Base-by-base conservation (phyloP, 2,797 vertebrate genomes). In the Rhadinocentrus ornatus region DNA sequence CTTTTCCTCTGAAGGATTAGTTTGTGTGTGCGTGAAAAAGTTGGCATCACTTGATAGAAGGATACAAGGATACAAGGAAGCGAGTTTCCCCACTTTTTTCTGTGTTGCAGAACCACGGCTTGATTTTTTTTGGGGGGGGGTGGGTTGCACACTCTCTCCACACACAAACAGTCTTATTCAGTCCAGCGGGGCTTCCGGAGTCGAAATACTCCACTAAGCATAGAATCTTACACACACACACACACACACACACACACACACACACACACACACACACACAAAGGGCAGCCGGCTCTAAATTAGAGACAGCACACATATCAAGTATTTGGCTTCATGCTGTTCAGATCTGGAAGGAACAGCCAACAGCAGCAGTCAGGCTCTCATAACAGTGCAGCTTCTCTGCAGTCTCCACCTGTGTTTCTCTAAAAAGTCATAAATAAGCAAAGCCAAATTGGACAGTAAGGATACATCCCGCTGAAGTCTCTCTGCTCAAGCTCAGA, bases 1-100 rank as follows among this genome's bases (percentile, higher is more conserved):
- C 75, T 80, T 69, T 80, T 61, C 73, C 73, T 80, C 80, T 29
- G 27, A 80, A 76, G 78, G 86, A 85, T 84, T 83, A 81, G 69
- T 26, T 26, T 57, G 64, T 70, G 52, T 62, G 37, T 4, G 55
- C 53, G 62, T 31, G 53, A 22, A 31, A 22, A 46, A n/a, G 13
- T 56, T 80, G 74, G 66, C 48, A 59, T 27, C 55, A 63, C 60
- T 50, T 71, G 63, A 75, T 50, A 18, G n/a, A n/a, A n/a, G n/a
- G n/a, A n/a, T n/a, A n/a, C n/a, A n/a, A n/a, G 61, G 52, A n/a
- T 79, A 61, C 58, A 62, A 81, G 50, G 81, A 67, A 83, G 54
- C 71, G 59, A 67, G 64, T 64, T 69, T 58, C 56, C 16, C 57
- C 53, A 13, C 0, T 9, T 16, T 37, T 79, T 13, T 11, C 13